Conservation (phyloP, 2,113 vertebrate genomes). For the Cepphus grylle region DNA sequence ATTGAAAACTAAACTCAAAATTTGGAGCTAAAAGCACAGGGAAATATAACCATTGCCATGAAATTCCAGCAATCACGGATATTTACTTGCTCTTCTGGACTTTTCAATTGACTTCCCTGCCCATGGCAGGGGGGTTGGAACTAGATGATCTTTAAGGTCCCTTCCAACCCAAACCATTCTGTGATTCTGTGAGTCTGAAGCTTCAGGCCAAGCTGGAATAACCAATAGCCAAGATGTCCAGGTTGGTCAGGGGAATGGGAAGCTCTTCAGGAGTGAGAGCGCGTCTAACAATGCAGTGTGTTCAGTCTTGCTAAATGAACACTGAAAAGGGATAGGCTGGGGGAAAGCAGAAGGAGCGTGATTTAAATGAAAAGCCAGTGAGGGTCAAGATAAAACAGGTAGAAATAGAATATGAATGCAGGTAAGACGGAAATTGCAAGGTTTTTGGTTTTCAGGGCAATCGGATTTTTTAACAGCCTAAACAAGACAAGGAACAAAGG, state of each 20-base stretch:
- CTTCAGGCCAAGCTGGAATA: background rate
- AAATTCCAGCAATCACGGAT: background rate
- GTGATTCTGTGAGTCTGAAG: background rate
- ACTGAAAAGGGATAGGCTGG: background rate
- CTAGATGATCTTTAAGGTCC: too few species aligned
- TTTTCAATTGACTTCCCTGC: background rate
- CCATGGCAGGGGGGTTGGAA: too few species aligned
- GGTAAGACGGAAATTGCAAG: background rate
- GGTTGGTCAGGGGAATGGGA: background rate
- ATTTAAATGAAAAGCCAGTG: background rate
- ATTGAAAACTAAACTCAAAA: background rate
- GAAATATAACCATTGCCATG: background rate
- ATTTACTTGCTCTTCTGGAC: background rate
- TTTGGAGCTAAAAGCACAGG: background rate
- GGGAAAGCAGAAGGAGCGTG: background rate
- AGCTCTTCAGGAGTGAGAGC: background rate
- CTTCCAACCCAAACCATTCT: too few species aligned
- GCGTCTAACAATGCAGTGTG: accelerated
- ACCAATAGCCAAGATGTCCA: accelerated
- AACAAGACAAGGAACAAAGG: background rate
- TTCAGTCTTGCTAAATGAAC: background rate
- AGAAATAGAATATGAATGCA: background rate
- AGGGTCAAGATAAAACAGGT: background rate
- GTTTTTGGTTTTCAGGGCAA: background rate
- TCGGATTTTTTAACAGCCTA: background rate